Conservation (phyloP, 37 sponge, comb jelly and placozoan genomes). For the Bolinopsis microptera region DNA sequence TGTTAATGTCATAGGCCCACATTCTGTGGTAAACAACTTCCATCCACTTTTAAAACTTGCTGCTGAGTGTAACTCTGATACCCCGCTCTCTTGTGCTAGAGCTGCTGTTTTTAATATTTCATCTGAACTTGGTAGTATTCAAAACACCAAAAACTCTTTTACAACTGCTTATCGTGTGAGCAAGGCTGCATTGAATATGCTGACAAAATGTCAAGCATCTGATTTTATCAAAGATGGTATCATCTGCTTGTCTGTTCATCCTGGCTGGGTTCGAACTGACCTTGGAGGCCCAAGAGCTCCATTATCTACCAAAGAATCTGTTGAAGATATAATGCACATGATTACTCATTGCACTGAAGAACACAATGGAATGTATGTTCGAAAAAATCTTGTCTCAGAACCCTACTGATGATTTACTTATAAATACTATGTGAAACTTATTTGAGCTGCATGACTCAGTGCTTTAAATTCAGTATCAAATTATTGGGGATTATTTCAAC, state of each 20-base stretch:
- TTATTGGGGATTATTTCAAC: too few relatives aligned
- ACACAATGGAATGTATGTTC: background rate
- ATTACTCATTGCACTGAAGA: background rate
- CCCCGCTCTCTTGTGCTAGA: background rate
- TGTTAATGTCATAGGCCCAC: slow-evolving; percentile 25
- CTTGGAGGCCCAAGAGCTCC: slow-evolving; percentile 26
- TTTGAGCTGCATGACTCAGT: too few relatives aligned
- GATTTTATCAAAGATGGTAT: slow-evolving; percentile 9
- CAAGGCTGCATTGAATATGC: slow-evolving; percentile 59
- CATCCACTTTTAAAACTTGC: slow-evolving; percentile 8
- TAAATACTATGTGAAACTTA: too few relatives aligned
- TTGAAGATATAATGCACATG: background rate
- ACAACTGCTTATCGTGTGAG: slow-evolving; percentile 4
- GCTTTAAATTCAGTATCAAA: too few relatives aligned
- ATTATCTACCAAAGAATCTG: background rate
- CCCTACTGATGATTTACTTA: background rate
- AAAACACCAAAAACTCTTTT: background rate
- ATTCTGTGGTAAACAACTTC: background rate
- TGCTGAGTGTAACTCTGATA: background rate
- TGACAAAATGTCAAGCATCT: background rate
- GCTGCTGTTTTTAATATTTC: background rate
- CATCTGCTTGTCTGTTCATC: slow-evolving; percentile 9
- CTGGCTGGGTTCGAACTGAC: slow-evolving; percentile 52
- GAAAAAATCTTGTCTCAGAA: background rate
- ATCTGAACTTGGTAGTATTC: slow-evolving; percentile 39